Base-by-base conservation (phyloP, 2,888 invertebrate species). In the Temnothorax rugatulus region DNA sequence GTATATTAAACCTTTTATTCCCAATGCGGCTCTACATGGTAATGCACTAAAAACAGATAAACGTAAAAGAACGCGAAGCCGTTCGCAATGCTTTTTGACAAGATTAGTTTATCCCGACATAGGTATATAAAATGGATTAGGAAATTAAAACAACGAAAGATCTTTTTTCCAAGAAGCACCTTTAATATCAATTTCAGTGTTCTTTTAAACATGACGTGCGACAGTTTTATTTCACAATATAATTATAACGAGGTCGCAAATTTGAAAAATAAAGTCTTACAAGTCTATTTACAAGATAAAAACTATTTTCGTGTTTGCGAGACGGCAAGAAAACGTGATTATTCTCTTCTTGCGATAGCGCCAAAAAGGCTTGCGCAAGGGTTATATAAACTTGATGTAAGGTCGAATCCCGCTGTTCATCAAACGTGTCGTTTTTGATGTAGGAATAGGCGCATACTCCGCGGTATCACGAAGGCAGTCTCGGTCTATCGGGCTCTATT, bases 401-500 rank as follows among this genome's bases (percentile, higher is more conserved):
- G 75, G 66, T 71, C 69, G 83, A 74, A 84, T 87, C 73, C 61
- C 68, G 50, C 50, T 71, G 84, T 68, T 86, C 84, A 77, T 87
- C 84, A 79, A 68, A 52, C 38, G 34, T 82, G 82, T 86, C 71
- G 75, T 75, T 82, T 83, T 84, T 61, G 83, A 82, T 79, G 76
- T 86, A 57, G 79, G 44, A 84, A 69, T 77, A 75, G 77, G 82
- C 74, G 81, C 77, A 73, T 81, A 83, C 75, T 82, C 29, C 74
- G 73, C 25, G 59, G 68, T 77, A 84, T 73, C 88, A 85, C 74
- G 87, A 83, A 84, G 76, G 50, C 79, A 76, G 76, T 86, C 88
- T 90, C 89, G 86, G 89, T 89, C 92, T 92, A 94, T 94, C 93
- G 92, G 89, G 89, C 91, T 93, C 92, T 93, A 94, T 94, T 94